Conservation (phyloP, 2,113 vertebrate species). For the Pao palembangensis region DNA sequence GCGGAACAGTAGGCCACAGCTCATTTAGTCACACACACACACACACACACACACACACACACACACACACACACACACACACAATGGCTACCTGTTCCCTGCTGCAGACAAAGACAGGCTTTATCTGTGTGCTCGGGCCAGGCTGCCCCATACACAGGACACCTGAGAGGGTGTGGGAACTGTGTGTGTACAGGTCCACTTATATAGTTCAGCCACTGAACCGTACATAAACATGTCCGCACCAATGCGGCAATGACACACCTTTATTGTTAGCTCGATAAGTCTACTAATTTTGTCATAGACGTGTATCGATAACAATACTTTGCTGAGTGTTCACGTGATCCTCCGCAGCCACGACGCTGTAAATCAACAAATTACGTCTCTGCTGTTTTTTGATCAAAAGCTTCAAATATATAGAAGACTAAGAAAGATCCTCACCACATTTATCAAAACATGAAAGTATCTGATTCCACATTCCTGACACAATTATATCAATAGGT, state of each 20-base stretch:
- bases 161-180: constrained; percentile 75
- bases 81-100: constrained; percentile 72
- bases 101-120: constrained; percentile 69
- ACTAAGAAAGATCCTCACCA: constrained; percentile 23
- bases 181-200: constrained; percentile 57
- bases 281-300: constrained; percentile 45
- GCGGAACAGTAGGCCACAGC: constrained; percentile 21
- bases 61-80: constrained; percentile 45
- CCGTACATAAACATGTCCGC: constrained; percentile 42
- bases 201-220: constrained; percentile 55
- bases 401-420: constrained; percentile 27
- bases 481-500: constrained; percentile 53
- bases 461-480: constrained; percentile 47
- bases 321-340: constrained; percentile 15
- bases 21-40: constrained; percentile 10
- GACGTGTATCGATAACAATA: constrained; percentile 29
- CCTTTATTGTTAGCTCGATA: constrained; percentile 40
- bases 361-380: constrained; percentile 40
- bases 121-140: constrained; percentile 60
- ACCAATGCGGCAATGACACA: constrained; percentile 13
- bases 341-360: constrained; percentile 21
- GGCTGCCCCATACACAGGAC: constrained; percentile 65
- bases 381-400: constrained; percentile 25
- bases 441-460: constrained; percentile 42
- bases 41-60: constrained; percentile 21